Evolutionary conservation across 2,888 invertebrate species (phyloP).

Genomic region (Drepanosiphum platanoidis): DNA sequence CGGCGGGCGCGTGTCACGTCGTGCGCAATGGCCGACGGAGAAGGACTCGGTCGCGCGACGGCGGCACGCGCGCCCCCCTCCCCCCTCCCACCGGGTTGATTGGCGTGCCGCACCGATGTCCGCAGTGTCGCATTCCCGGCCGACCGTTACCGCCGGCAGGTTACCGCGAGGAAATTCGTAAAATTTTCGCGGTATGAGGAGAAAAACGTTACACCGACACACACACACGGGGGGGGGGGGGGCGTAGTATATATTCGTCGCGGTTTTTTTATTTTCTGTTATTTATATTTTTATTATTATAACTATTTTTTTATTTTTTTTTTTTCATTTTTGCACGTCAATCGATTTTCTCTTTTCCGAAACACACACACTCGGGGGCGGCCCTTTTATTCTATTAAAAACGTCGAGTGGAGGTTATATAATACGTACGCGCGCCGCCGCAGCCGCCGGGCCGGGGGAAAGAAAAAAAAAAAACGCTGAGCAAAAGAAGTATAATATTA

Average conservation of each 20-base stretch:
- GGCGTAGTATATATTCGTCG: no score
- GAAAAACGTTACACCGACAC: no score
- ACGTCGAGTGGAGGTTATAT: conserved; percentile 12
- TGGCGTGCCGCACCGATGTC: conserved; percentile 24
- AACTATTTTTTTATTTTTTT: not conserved
- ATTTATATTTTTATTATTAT: no score
- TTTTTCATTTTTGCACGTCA: not conserved
- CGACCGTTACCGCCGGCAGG: not conserved
- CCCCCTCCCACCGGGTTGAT: not conserved
- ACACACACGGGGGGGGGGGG: no score
- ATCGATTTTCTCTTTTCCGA: not conserved
- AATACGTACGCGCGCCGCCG: not conserved
- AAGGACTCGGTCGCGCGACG: not conserved
- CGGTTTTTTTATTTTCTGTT: not conserved
- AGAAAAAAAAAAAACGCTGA: not conserved
- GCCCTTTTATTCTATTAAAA: not conserved
- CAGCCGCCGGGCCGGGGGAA: not conserved
- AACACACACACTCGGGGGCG: not conserved
- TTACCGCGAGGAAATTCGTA: not conserved
- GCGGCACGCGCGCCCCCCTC: not conserved
- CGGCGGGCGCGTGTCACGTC: not conserved
- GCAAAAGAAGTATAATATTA: not conserved
- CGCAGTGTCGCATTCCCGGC: not conserved
- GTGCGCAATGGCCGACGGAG: not conserved
- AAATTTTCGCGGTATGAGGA: not conserved